Evolutionary conservation across 2,888 invertebrate species (phyloP), one percentile per base, ranked within the genome.

Genomic region (Gordius sp.): DNA sequence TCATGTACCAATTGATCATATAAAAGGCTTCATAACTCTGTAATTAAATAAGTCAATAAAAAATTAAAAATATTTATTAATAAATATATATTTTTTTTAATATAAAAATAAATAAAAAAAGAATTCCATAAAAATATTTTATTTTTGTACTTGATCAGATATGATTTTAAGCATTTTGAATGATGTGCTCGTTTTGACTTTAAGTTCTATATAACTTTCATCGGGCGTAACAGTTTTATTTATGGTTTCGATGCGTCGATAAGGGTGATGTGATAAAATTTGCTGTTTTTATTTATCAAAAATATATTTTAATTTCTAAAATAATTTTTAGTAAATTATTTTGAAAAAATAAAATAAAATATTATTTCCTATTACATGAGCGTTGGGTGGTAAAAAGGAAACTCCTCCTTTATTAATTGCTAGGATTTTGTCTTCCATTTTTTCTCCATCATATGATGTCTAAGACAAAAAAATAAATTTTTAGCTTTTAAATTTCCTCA

Each of bases 21-120:
- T 47, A 47, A 47, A 47, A 47, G 47, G 47, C 47, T 47, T 47
- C 47, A 47, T 47, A 23, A 20, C 47, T 18, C 47, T 47, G 20
- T 18, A n/a, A 47, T 47, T 33, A 33, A 13, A 33, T 33, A 13
- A 33, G 8, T 33, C n/a, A 13, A 13, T 33, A 33, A 33, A 33
- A 33, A 33, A 33, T 33, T 33, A n/a, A 13, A 33, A 33, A 8
- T 33, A 13, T 33, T 47, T 47, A 47, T n/a, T 47, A 47, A n/a
- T 8, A n/a, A n/a, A 4, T 47, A 20, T 4, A 20, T 8, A 47
- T 47, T 4, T 47, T 4, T 20, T 4, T 47, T 47, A 47, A 47
- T n/a, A 8, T 47, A 47, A 47, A 33, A 13, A 33, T 33, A 33
- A n/a, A n/a, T n/a, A n/a, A n/a, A n/a, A n/a, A 33, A 33, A 33